Percentiles rank a stretch among this genome's conserved stretches.
phyloP scores from a whole-genome alignment of 2,113 vertebrate species.

The Mola mola region DNA sequence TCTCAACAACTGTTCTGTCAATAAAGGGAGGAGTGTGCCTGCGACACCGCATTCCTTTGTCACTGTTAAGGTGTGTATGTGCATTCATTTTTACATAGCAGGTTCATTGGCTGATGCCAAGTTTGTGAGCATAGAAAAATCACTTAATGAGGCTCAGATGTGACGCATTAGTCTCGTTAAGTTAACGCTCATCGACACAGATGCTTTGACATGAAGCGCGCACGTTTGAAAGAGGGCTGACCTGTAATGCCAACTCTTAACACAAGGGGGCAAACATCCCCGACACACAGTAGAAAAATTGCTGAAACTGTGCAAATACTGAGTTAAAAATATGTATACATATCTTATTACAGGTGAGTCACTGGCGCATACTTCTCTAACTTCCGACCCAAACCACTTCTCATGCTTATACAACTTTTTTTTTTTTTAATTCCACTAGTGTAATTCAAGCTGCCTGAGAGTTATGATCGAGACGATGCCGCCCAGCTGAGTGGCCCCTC shows the following conservation, averaged over 20 bases:
- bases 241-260: constrained; percentile 16
- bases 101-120: background rate
- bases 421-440: background rate
- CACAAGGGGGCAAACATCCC: constrained; percentile 45
- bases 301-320: too few species aligned
- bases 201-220: too few species aligned
- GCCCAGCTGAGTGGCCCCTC: background rate
- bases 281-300: accelerated
- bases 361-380: too few species aligned
- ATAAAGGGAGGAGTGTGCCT: constrained; percentile 46
- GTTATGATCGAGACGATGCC: background rate
- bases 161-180: too few species aligned
- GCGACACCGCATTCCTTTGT: constrained; percentile 59
- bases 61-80: constrained; percentile 16
- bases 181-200: background rate
- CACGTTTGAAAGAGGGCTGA: background rate
- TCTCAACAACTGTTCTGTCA: constrained; percentile 12
- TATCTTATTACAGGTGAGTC: too few species aligned
- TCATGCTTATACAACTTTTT: too few species aligned
- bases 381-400: too few species aligned
- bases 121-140: background rate
- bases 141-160: too few species aligned
- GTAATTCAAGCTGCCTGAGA: constrained; percentile 6
- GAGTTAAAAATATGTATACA: too few species aligned
- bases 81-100: background rate